Evolutionary conservation across 2,888 invertebrate genomes (phyloP), one percentile per base, ranked within the genome.

Genomic region (Drosophila parthenogenetica): DNA sequence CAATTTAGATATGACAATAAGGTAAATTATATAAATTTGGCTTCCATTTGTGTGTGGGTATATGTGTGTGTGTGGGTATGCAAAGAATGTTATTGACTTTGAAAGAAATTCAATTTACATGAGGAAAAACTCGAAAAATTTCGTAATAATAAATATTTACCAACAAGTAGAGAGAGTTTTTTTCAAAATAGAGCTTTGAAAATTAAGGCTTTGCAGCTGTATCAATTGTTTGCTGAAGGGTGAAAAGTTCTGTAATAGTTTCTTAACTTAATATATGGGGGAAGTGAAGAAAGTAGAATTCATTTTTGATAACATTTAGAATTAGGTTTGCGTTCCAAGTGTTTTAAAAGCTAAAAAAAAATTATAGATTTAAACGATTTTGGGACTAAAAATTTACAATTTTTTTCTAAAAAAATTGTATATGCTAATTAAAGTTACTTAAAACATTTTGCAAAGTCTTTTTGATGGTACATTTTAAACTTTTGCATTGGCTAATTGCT

Each of bases 1-100:
- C 77, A 85, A 79, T 82, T 85, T 76, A 77, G 82, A 69, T 69
- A 71, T 65, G 69, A 87, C 68, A 84, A 75, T 76, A 76, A 72
- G 65, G 62, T 67, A 78, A 76, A 65, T 76, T 73, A 77, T 76
- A 68, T 79, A 64, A 81, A 81, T 55, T 83, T 49, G 49, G 13
- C 39, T 37, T 19, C 8, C 22, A 35, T 57, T n/a, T 71, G n/a
- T n/a, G n/a, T n/a, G n/a, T n/a, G n/a, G n/a, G n/a, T 50, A 50
- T 29, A 32, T 35, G 62, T 8, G 35, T 51, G n/a, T 35, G 25
- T 51, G n/a, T 35, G 60, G 48, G 32, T 48, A 10, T 35, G 60
- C 55, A 66, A 69, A 61, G 75, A 69, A 62, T 59, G 68, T 79
- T 73, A 63, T 64, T 78, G 46, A 37, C 54, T 51, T 37, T 53